phyloP scores from a whole-genome alignment of 2,888 invertebrate genomes.

The Nebria brevicollis region DNA sequence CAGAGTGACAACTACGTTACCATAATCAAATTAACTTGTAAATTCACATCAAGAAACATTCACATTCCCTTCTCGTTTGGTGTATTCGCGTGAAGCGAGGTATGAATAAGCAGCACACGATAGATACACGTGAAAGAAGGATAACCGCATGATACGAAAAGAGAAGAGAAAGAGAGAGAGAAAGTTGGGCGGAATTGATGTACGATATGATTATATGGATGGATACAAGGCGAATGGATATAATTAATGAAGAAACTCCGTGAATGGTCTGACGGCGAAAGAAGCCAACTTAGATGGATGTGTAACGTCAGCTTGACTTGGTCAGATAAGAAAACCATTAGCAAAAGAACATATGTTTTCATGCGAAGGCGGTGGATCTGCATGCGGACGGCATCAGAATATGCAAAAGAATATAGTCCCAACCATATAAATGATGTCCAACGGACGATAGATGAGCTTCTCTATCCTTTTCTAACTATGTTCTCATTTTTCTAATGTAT shows the following conservation, averaged over 20 bases:
- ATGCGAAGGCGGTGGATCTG: background rate
- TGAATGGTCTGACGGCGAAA: background rate
- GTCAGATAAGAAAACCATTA: constrained; percentile 21
- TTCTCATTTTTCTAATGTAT: background rate
- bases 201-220: constrained; percentile 17
- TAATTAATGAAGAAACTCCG: constrained; percentile 16
- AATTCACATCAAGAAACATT: constrained; percentile 20
- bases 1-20: constrained; percentile 7
- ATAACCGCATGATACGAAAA: background rate
- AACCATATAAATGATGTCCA: constrained; percentile 2
- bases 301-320: background rate
- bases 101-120: background rate
- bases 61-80: constrained; percentile 6
- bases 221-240: background rate
- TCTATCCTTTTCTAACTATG: background rate
- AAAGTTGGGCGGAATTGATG: background rate
- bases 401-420: constrained; percentile 2
- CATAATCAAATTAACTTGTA: constrained; percentile 20
- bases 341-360: constrained; percentile 18
- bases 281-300: constrained; percentile 17
- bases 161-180: background rate
- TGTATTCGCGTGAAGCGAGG: background rate
- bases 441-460: constrained; percentile 4
- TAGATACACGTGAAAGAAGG: background rate
- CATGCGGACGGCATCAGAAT: constrained; percentile 5